Percentiles rank a stretch among this genome's conserved stretches.
phyloP scores from a whole-genome alignment of 2,888 invertebrate species.

The Polyommatus iphigenia region DNA sequence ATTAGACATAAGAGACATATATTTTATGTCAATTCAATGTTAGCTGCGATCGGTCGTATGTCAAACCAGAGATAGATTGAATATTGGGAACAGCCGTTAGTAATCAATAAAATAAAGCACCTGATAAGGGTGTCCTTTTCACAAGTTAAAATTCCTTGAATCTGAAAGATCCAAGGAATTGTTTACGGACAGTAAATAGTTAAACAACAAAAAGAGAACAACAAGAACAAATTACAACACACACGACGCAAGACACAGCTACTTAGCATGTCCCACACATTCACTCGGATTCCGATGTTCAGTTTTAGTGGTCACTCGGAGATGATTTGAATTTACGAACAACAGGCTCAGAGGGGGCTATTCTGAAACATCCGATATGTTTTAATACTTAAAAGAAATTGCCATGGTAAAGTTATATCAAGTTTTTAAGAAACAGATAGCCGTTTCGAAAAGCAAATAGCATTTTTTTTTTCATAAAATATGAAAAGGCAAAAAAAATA shows the following conservation, averaged over 20 bases:
- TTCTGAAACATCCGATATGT: conserved; percentile 7
- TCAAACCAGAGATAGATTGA: too few relatives aligned
- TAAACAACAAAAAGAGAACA: conserved; percentile 32
- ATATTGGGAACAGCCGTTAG: too few relatives aligned
- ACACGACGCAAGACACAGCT: conserved; percentile 36
- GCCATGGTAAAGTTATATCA: too few relatives aligned
- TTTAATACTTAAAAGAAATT: not conserved
- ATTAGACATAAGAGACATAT: too few relatives aligned
- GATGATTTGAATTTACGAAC: conserved; percentile 48
- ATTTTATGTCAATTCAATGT: too few relatives aligned
- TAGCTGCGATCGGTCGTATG: too few relatives aligned
- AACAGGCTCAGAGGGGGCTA: conserved; percentile 36
- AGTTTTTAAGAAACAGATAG: too few relatives aligned
- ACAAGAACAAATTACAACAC: conserved; percentile 41
- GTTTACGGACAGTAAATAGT: not conserved
- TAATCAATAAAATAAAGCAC: too few relatives aligned
- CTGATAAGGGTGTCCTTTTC: too few relatives aligned
- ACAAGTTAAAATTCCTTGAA: too few relatives aligned
- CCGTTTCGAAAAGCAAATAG: too few relatives aligned
- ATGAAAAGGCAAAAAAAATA: not conserved
- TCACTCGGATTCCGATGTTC: conserved; percentile 56
- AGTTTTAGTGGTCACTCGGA: conserved; percentile 51
- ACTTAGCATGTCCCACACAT: conserved; percentile 52
- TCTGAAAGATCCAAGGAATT: too few relatives aligned
- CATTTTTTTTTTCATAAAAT: not conserved